Conservation (phyloP, 2,797 vertebrate species). For the Benthosema pterotum region DNA sequence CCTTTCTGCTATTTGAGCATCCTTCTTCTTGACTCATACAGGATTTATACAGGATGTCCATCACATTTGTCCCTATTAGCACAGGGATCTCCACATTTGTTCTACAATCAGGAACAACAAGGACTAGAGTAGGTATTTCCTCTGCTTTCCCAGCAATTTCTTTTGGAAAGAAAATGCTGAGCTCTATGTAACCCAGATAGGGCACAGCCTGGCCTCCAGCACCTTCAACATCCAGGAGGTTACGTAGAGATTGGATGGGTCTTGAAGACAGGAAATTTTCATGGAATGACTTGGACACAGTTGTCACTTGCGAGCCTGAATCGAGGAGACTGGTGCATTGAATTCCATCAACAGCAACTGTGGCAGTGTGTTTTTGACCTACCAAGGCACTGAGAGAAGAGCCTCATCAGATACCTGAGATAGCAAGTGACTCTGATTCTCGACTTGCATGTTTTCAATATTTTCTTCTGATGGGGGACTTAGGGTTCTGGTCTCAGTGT, state of each 20-base stretch:
- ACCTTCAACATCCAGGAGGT: conserved; percentile 18
- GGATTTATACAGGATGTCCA: neutral
- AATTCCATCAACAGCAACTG: neutral
- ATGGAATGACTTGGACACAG: conserved; percentile 16
- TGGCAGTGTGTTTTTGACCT: conserved; percentile 3
- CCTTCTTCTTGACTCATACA: too few species aligned
- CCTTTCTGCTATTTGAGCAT: too few species aligned
- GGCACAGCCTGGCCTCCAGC: conserved; percentile 23
- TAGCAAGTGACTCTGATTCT: neutral
- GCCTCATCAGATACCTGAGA: neutral
- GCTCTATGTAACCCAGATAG: conserved; percentile 11
- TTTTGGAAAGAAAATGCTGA: conserved; percentile 3
- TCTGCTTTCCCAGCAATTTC: conserved; percentile 12
- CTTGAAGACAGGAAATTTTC: neutral
- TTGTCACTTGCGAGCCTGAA: conserved; percentile 14
- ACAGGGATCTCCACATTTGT: conserved; percentile 12
- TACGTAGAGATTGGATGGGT: conserved; percentile 4
- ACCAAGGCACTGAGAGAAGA: neutral
- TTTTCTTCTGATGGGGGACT: too few species aligned
- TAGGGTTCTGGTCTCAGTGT: neutral
- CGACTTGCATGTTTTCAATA: neutral
- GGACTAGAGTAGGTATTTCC: neutral
- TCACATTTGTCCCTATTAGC: neutral
- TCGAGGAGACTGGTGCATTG: conserved; percentile 2
- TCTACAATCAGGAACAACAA: conserved; percentile 7